Conservation (phyloP, 1,140 invertebrate genomes). For the Drosophila fuyamai region DNA sequence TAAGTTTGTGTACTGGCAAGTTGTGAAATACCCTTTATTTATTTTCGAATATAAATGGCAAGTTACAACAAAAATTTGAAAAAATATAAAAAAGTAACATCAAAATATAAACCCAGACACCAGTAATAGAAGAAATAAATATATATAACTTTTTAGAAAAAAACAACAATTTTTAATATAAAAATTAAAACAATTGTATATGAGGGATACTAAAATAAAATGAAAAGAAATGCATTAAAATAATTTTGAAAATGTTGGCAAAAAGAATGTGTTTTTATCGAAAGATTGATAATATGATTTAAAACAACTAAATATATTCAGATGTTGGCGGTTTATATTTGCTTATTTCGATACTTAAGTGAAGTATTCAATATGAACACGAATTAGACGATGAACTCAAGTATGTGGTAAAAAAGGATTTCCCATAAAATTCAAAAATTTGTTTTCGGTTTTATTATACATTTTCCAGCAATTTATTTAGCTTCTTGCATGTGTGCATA, state of each 20-base stretch:
- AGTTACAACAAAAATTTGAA: constrained; percentile 55
- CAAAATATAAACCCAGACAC: constrained; percentile 3
- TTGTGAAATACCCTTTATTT: constrained; percentile 12
- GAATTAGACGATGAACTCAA: neutral
- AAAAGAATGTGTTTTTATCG: constrained; percentile 20
- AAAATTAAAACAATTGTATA: constrained; percentile 32
- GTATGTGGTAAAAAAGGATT: neutral
- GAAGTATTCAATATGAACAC: neutral
- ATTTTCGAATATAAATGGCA: constrained; percentile 42
- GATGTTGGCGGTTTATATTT: too few relatives aligned
- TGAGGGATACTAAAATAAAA: constrained; percentile 30
- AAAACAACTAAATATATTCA: neutral
- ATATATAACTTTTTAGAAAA: constrained; percentile 58
- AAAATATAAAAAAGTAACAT: constrained; percentile 16
- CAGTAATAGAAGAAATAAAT: neutral
- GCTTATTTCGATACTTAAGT: too few relatives aligned
- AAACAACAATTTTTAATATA: constrained; percentile 48
- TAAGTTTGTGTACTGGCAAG: neutral
- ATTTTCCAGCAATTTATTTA: constrained; percentile 32
- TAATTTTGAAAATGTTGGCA: constrained; percentile 19
- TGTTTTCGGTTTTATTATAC: constrained; percentile 57
- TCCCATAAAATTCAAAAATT: constrained; percentile 3
- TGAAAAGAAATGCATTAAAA: constrained; percentile 41
- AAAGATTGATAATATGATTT: neutral
- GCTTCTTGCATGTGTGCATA: constrained; percentile 36